A percentile compares a stretch with the other conserved stretches of the same genome.
Evolutionary conservation across 2,797 vertebrate species (phyloP).

Genomic region (Notamacropus eugenii): DNA sequence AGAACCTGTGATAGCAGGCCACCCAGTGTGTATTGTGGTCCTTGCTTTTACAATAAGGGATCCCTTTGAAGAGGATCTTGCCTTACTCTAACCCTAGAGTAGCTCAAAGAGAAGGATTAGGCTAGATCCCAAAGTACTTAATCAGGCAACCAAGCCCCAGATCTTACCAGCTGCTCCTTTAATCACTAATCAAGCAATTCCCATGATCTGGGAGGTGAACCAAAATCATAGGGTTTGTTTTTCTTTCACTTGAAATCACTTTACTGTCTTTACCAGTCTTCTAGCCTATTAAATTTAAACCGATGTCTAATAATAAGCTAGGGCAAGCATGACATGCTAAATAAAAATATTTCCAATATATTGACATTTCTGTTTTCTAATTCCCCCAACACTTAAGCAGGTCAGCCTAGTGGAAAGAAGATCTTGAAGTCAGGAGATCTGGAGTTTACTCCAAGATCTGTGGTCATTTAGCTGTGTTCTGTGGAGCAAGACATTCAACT

Average conservation of each 20-base stretch:
- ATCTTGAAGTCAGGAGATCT: neutral
- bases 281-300: neutral
- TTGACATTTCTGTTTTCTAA: neutral
- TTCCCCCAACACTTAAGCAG: neutral
- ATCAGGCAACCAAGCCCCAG: neutral
- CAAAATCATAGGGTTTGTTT: constrained; percentile 43
- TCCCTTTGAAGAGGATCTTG: neutral
- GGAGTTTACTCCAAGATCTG: neutral
- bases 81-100: neutral
- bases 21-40: too few relatives aligned
- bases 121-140: neutral
- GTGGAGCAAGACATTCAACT: neutral
- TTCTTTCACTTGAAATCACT: constrained; percentile 46
- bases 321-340: neutral
- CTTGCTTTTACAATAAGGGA: too few relatives aligned
- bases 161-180: constrained; percentile 17
- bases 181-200: constrained; percentile 65
- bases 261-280: constrained; percentile 14
- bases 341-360: neutral
- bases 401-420: neutral
- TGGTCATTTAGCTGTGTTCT: neutral
- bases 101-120: neutral
- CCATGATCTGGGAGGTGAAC: constrained; percentile 64
- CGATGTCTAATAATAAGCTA: neutral
- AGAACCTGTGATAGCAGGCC: too few relatives aligned